These are phyloP conservation scores for Eulemur albifrons DNA, from an alignment of 2,797 vertebrate species.

Conservation along the genomic window DNA sequence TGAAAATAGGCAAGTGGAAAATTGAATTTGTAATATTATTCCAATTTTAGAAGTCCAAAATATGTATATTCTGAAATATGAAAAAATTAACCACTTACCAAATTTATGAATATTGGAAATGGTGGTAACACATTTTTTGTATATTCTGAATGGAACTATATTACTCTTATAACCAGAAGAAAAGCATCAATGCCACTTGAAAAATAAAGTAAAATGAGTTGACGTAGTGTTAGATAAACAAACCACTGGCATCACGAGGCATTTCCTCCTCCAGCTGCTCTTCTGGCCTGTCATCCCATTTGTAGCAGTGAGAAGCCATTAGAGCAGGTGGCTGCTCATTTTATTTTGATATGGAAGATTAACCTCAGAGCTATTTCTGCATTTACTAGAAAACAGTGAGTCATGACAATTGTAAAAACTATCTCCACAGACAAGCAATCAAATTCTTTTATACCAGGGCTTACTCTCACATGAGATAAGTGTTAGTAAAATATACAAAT, in stretches of 20 bases:
- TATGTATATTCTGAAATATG: not conserved
- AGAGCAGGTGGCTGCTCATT: conserved; percentile 77
- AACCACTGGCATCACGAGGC: conserved; percentile 55
- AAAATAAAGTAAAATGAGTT: conserved; percentile 53
- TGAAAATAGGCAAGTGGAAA: not conserved
- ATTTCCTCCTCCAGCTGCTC: conserved; percentile 68
- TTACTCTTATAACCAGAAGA: not conserved
- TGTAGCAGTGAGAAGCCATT: conserved; percentile 53
- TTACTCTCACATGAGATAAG: not conserved
- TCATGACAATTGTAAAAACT: conserved; percentile 75
- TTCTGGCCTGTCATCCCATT: conserved; percentile 58
- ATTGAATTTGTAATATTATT: not conserved
- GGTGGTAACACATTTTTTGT: not conserved
- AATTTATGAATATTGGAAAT: not conserved
- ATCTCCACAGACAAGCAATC: conserved; percentile 43
- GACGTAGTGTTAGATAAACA: conserved; percentile 66
- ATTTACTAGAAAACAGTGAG: conserved; percentile 76
- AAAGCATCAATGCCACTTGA: conserved; percentile 10
- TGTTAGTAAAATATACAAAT: not conserved
- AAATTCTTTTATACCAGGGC: conserved; percentile 44
- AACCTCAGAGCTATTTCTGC: conserved; percentile 74
- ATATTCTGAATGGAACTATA: not conserved
- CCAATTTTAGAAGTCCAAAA: not conserved
- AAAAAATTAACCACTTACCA: not conserved
- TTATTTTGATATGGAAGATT: conserved; percentile 78